Base-by-base conservation (phyloP, 2,888 invertebrate species). In the Cheilosia vernalis region DNA sequence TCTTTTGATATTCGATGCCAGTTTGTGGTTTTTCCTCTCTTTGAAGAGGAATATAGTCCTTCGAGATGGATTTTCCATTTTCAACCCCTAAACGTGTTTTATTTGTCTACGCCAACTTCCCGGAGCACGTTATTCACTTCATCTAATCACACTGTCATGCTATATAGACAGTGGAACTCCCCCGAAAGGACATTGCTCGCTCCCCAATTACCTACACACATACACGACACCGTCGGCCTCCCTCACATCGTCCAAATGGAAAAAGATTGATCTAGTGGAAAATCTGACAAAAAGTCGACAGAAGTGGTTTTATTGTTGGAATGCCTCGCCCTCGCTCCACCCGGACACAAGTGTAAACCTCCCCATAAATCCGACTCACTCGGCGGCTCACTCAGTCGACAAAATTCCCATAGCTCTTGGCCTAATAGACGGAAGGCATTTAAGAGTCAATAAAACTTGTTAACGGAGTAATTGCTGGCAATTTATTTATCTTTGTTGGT, bases 361-460 rank as follows among this genome's bases (percentile, higher is more conserved):
- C 49, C 67, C 78, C 66, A 81, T 81, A 74, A 81, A 81, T 80
- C 69, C 76, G 76, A 66, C 74, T 80, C 60, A 74, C 19, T 67
- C 58, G 73, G 21, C 70, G 56, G 70, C 33, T 80, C 74, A 81
- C 33, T 76, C 80, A 81, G 19, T 81, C 81, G 81, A 76, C 72
- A 55, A 61, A 76, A 85, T 85, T 85, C 85, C 76, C 85, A 81
- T 77, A 85, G 85, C 85, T 85, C 81, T 85, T 81, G 81, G 81
- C 81, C 72, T 85, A 85, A 85, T 85, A 85, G 85, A 85, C 85
- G 81, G 85, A 80, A 87, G 82, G 82, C 84, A 91, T 91, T 92
- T 92, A 91, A 90, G 90, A 92, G 92, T 91, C 91, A 92, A 92
- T 92, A 92, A 92, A 92, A 92, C 91, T 91, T 92, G 92, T 92